Conservation (phyloP, 2,888 invertebrate species). For the Galerucella calmariensis region DNA sequence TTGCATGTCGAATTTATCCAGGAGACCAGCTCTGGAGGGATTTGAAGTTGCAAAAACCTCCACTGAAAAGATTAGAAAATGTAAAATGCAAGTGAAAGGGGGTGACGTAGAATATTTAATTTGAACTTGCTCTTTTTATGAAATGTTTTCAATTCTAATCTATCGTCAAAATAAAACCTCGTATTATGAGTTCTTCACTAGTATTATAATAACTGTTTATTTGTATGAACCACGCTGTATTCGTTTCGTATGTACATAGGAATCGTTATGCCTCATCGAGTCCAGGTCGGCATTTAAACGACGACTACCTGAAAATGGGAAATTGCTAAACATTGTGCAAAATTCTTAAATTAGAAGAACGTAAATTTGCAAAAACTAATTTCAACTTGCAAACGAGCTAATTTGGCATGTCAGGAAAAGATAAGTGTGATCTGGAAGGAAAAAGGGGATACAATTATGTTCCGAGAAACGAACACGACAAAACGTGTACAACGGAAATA, state of each 20-base stretch:
- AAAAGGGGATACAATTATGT: conserved; percentile 28
- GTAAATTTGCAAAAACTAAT: conserved; percentile 37
- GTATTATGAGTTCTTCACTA: neutral
- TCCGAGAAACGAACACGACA: neutral
- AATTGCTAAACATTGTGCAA: conserved; percentile 31
- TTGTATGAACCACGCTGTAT: neutral
- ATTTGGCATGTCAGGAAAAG: conserved; percentile 35
- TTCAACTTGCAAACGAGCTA: conserved; percentile 40
- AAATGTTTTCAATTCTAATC: too few species aligned
- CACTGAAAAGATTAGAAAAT: too few species aligned
- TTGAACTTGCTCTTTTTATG: too few species aligned
- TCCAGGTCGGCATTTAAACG: conserved; percentile 7
- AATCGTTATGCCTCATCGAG: too few species aligned
- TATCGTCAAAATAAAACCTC: neutral
- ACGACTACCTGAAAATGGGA: conserved; percentile 21
- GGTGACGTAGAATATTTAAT: too few species aligned
- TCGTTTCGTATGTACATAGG: neutral
- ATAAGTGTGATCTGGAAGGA: conserved; percentile 35
- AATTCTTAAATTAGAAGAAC: conserved; percentile 31
- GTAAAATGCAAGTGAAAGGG: too few species aligned
- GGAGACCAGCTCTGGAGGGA: too few species aligned
- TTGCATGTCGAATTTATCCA: too few species aligned
- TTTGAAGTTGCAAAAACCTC: too few species aligned
- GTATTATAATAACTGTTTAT: too few species aligned
- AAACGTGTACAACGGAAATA: conserved; percentile 12